Conservation (phyloP, 2,888 invertebrate species). For the Tuberolachnus salignus region DNA sequence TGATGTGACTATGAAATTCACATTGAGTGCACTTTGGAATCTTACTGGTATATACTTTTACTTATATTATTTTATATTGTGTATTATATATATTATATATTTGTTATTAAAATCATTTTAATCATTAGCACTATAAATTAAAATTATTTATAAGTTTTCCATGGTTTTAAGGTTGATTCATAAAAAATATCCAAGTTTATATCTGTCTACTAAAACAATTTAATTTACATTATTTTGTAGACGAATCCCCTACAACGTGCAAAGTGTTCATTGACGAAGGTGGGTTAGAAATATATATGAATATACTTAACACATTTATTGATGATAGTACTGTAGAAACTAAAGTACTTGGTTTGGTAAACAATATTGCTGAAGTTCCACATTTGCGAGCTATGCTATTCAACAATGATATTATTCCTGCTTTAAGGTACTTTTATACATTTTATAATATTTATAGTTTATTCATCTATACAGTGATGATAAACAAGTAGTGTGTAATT, state of each 20-base stretch:
- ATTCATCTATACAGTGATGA: neutral
- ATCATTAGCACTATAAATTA: no score
- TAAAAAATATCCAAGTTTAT: no score
- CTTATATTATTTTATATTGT: neutral
- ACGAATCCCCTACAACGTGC: slow-evolving; percentile 76
- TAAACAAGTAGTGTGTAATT: no score
- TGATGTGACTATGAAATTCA: slow-evolving; percentile 78
- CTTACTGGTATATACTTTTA: slow-evolving; percentile 67
- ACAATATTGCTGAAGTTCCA: slow-evolving; percentile 77
- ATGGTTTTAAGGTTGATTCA: no score
- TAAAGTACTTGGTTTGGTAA: slow-evolving; percentile 75
- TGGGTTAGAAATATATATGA: slow-evolving; percentile 72
- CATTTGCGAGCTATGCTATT: slow-evolving; percentile 66
- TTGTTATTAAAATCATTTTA: no score
- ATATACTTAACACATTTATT: slow-evolving; percentile 70
- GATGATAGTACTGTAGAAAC: slow-evolving; percentile 74
- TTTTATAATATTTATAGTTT: neutral
- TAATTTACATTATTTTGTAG: slow-evolving; percentile 62
- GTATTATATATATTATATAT: neutral
- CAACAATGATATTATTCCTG: slow-evolving; percentile 66
- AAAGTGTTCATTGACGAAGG: slow-evolving; percentile 72
- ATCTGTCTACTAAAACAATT: no score
- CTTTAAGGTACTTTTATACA: slow-evolving; percentile 63
- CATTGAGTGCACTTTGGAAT: slow-evolving; percentile 79
- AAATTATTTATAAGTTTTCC: no score